These are phyloP conservation scores for Trilocha varians DNA, from an alignment of 2,888 invertebrate genomes.

Conservation along the genomic window DNA sequence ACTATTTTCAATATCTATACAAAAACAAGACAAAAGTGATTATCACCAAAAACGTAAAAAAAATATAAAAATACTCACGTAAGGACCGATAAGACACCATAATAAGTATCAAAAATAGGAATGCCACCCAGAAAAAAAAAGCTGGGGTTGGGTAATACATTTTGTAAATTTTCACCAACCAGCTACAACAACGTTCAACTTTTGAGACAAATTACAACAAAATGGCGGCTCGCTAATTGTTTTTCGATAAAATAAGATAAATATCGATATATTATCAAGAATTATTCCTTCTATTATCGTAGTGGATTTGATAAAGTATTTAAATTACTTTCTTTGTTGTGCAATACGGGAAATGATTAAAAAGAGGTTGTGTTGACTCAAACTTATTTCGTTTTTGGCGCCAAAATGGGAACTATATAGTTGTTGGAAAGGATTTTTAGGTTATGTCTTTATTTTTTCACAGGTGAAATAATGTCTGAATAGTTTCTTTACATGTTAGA, in stretches of 20 bases:
- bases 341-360: no score
- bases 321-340: no score
- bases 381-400: no score
- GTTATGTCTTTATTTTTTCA: no score
- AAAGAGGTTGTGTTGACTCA: no score
- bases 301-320: no score
- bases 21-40: no score
- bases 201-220: neutral
- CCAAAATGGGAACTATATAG: no score
- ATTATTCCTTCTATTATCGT: neutral
- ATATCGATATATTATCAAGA: neutral
- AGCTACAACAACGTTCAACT: neutral
- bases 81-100: conserved; percentile 18
- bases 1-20: no score
- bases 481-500: no score
- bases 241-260: neutral
- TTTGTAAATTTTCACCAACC: neutral
- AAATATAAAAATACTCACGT: conserved; percentile 20
- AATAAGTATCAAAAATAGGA: conserved; percentile 21
- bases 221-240: neutral
- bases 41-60: neutral
- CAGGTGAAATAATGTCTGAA: no score
- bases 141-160: conserved; percentile 20
- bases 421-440: no score
- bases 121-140: conserved; percentile 24